Evolutionary conservation across 2,888 invertebrate genomes (phyloP).

Genomic region (Apodemia duryi): DNA sequence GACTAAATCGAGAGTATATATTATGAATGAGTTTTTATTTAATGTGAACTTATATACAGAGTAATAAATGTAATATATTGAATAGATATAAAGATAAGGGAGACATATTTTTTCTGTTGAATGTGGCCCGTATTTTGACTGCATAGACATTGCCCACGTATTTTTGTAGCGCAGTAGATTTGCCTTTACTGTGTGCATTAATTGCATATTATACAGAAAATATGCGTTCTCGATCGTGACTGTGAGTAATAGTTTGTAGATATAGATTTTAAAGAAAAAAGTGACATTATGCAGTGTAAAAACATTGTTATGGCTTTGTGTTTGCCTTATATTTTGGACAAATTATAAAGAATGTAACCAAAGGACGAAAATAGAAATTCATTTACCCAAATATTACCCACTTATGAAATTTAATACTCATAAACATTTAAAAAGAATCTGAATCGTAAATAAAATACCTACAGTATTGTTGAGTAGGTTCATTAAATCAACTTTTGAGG

Average conservation of each 20-base stretch:
- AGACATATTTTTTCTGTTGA: conserved; percentile 75
- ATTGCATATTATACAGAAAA: conserved; percentile 33
- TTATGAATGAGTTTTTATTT: conserved; percentile 57
- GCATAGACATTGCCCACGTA: conserved; percentile 77
- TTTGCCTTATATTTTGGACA: conserved; percentile 27
- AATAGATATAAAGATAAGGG: conserved; percentile 56
- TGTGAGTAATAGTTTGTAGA: conserved; percentile 67
- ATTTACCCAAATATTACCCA: too few species aligned
- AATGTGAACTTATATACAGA: conserved; percentile 43
- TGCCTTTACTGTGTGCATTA: conserved; percentile 57
- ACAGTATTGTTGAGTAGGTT: too few species aligned
- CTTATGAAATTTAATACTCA: too few species aligned
- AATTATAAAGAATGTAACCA: not conserved
- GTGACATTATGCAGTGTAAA: conserved; percentile 63
- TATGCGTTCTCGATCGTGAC: conserved; percentile 60
- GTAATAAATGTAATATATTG: conserved; percentile 54
- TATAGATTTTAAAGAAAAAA: conserved; percentile 53
- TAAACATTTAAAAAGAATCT: too few species aligned
- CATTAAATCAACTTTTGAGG: too few species aligned
- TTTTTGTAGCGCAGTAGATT: conserved; percentile 74
- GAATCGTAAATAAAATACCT: too few species aligned
- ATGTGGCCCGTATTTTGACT: conserved; percentile 71
- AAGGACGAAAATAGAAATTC: not conserved
- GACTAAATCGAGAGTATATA: conserved; percentile 48
- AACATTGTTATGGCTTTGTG: conserved; percentile 42